Evolutionary conservation across 64 coral and sea anemone genomes (phyloP), one percentile per base, ranked within the genome.

Genomic region (Anthopleura sola): DNA sequence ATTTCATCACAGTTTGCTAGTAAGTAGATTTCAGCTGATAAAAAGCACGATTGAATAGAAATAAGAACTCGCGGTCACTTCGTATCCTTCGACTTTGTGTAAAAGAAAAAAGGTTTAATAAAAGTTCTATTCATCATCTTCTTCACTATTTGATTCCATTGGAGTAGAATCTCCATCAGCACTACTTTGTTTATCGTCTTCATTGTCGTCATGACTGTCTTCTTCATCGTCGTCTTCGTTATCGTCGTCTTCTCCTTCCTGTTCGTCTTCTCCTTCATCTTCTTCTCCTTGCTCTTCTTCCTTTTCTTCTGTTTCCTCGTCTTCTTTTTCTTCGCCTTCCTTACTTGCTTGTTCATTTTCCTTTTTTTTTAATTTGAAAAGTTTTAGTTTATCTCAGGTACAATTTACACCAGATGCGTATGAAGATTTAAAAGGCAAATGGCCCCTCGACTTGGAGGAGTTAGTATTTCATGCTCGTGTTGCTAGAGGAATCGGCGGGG

Each of bases 101-200:
- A 31, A 31, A 31, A 3, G 2, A 46, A 40, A 13, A 16, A 81
- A 0, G 37, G 77, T 37, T 37, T 23, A 40, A 44, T 36, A 6
- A 1, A 6, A 33, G 19, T 7, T 11, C 24, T 81, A 28, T 19
- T 81, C 78, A 2, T 81, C 78, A 46, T 81, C 78, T 12, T 81
- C 78, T n/a, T 81, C 78, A 81, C 78, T 81, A 21, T 81, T 81
- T 46, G 78, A 81, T 32, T 81, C 78, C 49, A 53, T 32, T 1
- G 78, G 78, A 48, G 78, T 81, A 81, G 78, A 81, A 20, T 53
- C 78, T 7, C 49, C 78, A 5, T 81, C 78, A 21, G 0, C 78
- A n/a, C 78, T 81, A 49, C 78, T 81, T 81, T 81, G 39, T 81
- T 48, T 29, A 9, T 81, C 78, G 38, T 53, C 78, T 48, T 53